phyloP scores from a whole-genome alignment of 2,888 invertebrate genomes.

The Patella caerulea region DNA sequence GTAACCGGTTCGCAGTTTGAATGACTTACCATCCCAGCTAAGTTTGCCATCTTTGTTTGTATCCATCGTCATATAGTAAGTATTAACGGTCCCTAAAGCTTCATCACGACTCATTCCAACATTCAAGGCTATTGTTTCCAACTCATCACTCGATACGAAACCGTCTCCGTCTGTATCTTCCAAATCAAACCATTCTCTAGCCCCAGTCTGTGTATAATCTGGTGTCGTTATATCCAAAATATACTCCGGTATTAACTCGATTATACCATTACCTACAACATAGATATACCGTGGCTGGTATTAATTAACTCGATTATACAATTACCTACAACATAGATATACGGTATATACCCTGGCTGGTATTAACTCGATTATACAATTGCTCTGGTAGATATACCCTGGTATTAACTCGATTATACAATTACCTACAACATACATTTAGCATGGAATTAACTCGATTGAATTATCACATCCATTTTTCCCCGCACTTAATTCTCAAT shows the following conservation, averaged over 20 bases:
- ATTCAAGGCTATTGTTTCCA: constrained; percentile 50
- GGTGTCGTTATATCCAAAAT: constrained; percentile 53
- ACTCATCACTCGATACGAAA: constrained; percentile 53
- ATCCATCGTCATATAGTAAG: constrained; percentile 61
- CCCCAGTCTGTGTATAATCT: constrained; percentile 48
- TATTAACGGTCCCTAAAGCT: constrained; percentile 47
- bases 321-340: constrained; percentile 50
- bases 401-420: neutral
- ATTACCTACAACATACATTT: no score
- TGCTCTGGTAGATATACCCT: no score
- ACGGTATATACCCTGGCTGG: neutral
- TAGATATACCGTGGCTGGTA: neutral
- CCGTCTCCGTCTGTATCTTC: constrained; percentile 59
- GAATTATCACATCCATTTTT: neutral
- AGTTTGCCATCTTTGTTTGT: constrained; percentile 49
- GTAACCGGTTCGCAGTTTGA: neutral
- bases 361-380: neutral
- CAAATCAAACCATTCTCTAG: constrained; percentile 59
- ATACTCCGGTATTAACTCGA: constrained; percentile 64
- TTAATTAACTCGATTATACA: constrained; percentile 26
- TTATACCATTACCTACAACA: constrained; percentile 50
- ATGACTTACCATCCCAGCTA: constrained; percentile 54
- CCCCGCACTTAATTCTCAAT: neutral
- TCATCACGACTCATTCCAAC: constrained; percentile 52
- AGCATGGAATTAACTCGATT: neutral